A percentile compares a stretch with the other conserved stretches of the same genome.
phyloP scores from a whole-genome alignment of 2,888 invertebrate genomes.

The Colletes collaris region DNA sequence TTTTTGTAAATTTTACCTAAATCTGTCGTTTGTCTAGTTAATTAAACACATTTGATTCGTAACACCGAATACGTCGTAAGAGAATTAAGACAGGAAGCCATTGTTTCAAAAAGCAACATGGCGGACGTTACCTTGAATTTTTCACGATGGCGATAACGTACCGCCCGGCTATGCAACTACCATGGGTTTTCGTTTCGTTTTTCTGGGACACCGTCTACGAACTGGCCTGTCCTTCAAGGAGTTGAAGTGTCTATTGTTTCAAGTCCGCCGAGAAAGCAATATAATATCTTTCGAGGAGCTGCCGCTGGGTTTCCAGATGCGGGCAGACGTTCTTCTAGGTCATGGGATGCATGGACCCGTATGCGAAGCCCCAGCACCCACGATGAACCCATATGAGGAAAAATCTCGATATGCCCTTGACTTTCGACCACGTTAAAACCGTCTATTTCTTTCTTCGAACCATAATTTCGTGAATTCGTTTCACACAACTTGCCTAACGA shows the following conservation, averaged over 20 bases:
- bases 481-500: neutral
- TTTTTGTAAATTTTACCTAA: no score
- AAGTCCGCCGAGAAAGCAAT: conserved; percentile 72
- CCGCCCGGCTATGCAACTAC: neutral
- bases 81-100: no score
- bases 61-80: no score
- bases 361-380: conserved; percentile 41
- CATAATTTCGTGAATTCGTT: neutral
- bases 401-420: conserved; percentile 48
- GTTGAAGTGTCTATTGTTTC: conserved; percentile 76
- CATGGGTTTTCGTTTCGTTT: conserved; percentile 20
- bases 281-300: conserved; percentile 73
- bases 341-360: conserved; percentile 58
- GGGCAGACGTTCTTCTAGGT: conserved; percentile 67
- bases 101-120: conserved; percentile 1
- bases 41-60: no score
- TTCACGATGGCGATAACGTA: neutral
- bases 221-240: conserved; percentile 50
- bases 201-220: conserved; percentile 44
- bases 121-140: neutral
- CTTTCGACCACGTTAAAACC: conserved; percentile 22
- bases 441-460: neutral
- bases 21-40: no score
- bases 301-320: conserved; percentile 72
- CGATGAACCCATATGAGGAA: conserved; percentile 40